A percentile compares a stretch with the other conserved stretches of the same genome.
Conservation (phyloP, 2,888 invertebrate species). For the Brenthis daphne region DNA sequence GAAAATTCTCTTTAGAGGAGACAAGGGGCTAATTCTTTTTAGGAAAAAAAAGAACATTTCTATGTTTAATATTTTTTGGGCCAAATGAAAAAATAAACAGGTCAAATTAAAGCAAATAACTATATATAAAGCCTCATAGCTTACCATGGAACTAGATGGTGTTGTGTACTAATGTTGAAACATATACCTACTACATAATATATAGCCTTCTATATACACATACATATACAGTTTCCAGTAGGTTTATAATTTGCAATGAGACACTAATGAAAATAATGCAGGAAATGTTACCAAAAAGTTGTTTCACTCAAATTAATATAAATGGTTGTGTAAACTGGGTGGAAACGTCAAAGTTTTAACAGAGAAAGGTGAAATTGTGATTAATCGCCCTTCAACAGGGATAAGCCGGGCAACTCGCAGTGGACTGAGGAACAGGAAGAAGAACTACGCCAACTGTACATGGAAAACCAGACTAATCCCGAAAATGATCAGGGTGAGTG, state of each 20-base stretch:
- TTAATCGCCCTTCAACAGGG: conserved; percentile 50
- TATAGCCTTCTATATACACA: too few species aligned
- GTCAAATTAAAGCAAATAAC: too few species aligned
- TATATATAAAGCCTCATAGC: background rate
- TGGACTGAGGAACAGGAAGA: conserved; percentile 95
- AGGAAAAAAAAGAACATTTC: too few species aligned
- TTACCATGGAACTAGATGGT: too few species aligned
- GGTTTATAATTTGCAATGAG: background rate
- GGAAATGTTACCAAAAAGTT: conserved; percentile 6
- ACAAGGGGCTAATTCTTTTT: too few species aligned
- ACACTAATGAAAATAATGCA: background rate
- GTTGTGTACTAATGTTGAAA: too few species aligned
- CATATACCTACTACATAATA: too few species aligned
- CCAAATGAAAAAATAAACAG: too few species aligned
- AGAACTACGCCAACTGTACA: conserved; percentile 90
- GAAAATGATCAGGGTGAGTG: conserved; percentile 85
- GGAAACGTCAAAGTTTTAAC: conserved; percentile 30
- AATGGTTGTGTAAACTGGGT: conserved; percentile 18
- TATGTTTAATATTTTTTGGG: too few species aligned
- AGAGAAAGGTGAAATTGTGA: conserved; percentile 37
- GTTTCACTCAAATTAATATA: conserved; percentile 21
- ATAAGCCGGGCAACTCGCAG: conserved; percentile 72
- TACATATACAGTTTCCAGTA: background rate
- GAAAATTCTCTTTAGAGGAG: too few species aligned
- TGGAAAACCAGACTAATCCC: conserved; percentile 89